phyloP scores from a whole-genome alignment of 2,797 vertebrate genomes.

The Petrocephalus schoutedeni region DNA sequence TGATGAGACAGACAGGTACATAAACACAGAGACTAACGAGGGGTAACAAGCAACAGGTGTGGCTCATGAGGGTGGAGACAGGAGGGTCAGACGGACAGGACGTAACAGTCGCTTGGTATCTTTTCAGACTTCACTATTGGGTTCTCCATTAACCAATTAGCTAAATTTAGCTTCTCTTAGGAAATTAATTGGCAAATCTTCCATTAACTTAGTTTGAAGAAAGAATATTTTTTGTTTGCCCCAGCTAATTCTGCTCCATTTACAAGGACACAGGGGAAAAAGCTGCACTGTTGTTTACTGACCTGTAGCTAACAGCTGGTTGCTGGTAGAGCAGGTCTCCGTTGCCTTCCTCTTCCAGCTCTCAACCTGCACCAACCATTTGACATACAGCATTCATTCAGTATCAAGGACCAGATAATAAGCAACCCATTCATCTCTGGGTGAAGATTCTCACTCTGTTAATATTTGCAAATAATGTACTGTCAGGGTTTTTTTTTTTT shows the following conservation, averaged over 20 bases:
- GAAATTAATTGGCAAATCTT: conserved; percentile 14
- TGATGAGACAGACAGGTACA: not conserved
- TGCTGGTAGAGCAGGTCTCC: conserved; percentile 75
- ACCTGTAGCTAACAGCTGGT: conserved; percentile 77
- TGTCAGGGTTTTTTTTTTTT: not conserved
- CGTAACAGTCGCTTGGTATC: not conserved
- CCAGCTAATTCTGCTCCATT: conserved; percentile 48
- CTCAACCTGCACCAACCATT: conserved; percentile 61
- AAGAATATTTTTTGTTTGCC: conserved; percentile 67
- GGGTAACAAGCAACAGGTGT: not conserved
- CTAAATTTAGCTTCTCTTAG: conserved; percentile 2
- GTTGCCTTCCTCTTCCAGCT: conserved; percentile 70
- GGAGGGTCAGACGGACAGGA: not conserved
- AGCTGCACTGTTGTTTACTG: not conserved
- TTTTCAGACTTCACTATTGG: conserved; percentile 17
- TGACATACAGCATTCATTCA: not conserved
- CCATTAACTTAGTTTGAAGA: conserved; percentile 21
- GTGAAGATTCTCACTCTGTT: not conserved
- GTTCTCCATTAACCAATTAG: not conserved
- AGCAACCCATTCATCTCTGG: not conserved
- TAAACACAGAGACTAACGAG: not conserved
- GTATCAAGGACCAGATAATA: not conserved
- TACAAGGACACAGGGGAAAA: not conserved
- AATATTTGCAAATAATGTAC: not conserved
- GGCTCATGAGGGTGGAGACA: not conserved